Conservation (phyloP, 2,888 invertebrate species). For the Branchellion lobata region DNA sequence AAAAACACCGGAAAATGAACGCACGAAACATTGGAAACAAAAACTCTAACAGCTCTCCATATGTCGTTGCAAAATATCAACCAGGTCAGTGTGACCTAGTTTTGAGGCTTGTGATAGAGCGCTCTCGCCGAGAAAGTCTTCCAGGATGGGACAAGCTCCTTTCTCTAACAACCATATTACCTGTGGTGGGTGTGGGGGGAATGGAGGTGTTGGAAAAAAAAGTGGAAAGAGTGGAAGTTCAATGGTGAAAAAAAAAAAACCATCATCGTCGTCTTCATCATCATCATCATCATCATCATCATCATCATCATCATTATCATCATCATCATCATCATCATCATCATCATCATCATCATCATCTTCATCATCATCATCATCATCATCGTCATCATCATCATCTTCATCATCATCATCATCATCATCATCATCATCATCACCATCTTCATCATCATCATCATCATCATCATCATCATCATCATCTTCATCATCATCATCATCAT, state of each 20-base stretch:
- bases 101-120: background rate
- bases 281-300: conserved; percentile 46
- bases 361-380: conserved; percentile 41
- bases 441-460: background rate
- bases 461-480: conserved; percentile 30
- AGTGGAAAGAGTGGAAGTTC: no score
- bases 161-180: background rate
- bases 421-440: conserved; percentile 25
- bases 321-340: conserved; percentile 39
- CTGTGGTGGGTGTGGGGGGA: background rate
- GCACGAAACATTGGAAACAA: no score
- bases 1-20: no score
- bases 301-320: conserved; percentile 38
- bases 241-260: no score
- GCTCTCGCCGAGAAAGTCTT: background rate
- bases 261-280: conserved; percentile 42
- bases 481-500: conserved; percentile 35
- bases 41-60: no score
- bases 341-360: conserved; percentile 45
- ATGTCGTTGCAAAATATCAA: background rate
- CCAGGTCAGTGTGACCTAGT: conserved; percentile 6
- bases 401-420: conserved; percentile 33
- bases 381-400: conserved; percentile 35
- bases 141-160: background rate
- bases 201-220: background rate